Evolutionary conservation across 35 echinoderm and acorn worm species (phyloP).

Genomic region (Lytechinus variegatus): DNA sequence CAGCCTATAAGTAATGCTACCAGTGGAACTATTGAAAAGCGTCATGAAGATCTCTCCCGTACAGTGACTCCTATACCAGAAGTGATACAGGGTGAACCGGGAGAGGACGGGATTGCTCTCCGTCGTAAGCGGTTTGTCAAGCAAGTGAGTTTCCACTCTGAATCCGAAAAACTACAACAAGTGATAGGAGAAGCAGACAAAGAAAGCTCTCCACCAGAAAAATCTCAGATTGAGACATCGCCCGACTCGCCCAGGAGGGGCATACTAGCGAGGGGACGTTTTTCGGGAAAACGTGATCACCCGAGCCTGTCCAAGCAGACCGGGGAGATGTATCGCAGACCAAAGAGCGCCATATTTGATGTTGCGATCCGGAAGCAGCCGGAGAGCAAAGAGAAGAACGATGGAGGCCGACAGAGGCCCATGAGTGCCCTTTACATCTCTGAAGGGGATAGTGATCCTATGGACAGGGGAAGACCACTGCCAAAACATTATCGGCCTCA

Average conservation of each 20-base stretch:
- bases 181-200: slow-evolving; percentile 31
- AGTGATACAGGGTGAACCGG: not conserved
- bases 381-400: not conserved
- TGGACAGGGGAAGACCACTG: not conserved
- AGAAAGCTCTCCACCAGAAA: not conserved
- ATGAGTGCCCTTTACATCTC: slow-evolving; percentile 37
- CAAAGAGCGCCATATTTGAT: slow-evolving; percentile 31
- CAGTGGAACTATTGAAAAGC: not conserved
- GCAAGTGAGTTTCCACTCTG: slow-evolving; percentile 20
- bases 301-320: slow-evolving; percentile 50
- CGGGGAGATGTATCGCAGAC: slow-evolving; percentile 42
- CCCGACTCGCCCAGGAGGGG: slow-evolving; percentile 28
- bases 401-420: not conserved
- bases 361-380: not conserved
- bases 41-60: not conserved
- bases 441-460: not conserved
- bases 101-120: not conserved
- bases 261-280: slow-evolving; percentile 14
- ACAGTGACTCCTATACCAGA: slow-evolving; percentile 20
- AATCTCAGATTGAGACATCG: not conserved
- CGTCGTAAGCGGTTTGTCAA: slow-evolving; percentile 25
- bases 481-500: slow-evolving; percentile 49
- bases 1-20: not conserved
- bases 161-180: slow-evolving; percentile 9
- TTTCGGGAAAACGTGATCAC: slow-evolving; percentile 45